Percentiles rank a stretch among this genome's conserved stretches.
Evolutionary conservation across 2,113 vertebrate species (phyloP).

Genomic region (Perca flavescens): DNA sequence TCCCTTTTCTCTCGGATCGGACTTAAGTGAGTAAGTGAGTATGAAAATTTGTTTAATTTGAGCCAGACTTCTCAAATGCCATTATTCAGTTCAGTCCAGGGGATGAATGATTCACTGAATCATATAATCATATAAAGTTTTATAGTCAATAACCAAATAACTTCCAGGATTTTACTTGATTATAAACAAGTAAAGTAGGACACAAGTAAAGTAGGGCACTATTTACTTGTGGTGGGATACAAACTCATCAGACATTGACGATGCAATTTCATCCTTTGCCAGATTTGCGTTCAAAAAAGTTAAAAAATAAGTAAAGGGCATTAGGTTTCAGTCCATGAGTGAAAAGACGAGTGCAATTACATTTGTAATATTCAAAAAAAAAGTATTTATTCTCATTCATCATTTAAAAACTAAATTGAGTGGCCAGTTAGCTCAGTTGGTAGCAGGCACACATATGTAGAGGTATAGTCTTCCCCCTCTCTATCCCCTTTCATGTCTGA

Average conservation of each 20-base stretch:
- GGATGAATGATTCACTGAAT: slow-evolving; percentile 26
- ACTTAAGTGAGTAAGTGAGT: slow-evolving; percentile 14
- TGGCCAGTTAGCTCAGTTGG: too few species aligned
- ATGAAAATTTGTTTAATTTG: neutral
- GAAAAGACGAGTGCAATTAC: neutral
- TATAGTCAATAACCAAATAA: neutral
- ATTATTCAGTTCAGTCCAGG: neutral
- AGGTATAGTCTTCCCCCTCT: too few species aligned
- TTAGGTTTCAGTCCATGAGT: neutral
- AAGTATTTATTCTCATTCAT: slow-evolving; percentile 4
- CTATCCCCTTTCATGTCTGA: too few species aligned
- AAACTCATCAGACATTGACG: neutral
- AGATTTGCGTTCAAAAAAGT: neutral
- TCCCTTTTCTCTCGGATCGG: neutral
- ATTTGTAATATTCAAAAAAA: neutral
- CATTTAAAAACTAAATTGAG: too few species aligned
- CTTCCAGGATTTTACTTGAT: neutral
- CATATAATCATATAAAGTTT: neutral
- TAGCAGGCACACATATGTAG: too few species aligned
- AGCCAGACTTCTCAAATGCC: slow-evolving; percentile 26
- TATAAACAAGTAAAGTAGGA: neutral
- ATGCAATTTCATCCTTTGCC: neutral
- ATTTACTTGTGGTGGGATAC: neutral
- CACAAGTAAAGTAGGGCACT: neutral
- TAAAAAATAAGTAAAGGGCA: neutral